Percentiles rank a stretch among this genome's conserved stretches.
Conservation (phyloP, 2,797 vertebrate species). For the Mormyrus hasselquistii region DNA sequence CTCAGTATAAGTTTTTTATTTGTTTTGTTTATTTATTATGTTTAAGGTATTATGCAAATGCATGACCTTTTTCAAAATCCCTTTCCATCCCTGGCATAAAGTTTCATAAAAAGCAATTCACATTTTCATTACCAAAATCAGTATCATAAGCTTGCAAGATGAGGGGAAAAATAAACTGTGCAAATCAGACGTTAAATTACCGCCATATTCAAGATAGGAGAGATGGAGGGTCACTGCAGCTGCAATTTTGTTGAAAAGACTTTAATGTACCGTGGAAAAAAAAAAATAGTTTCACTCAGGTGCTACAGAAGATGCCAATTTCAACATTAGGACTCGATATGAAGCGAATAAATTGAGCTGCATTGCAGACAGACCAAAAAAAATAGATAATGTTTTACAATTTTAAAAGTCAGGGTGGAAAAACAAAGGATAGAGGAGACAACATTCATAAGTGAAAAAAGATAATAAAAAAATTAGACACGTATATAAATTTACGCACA, state of each 20-base stretch:
- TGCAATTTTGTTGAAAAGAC: neutral
- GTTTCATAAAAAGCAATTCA: slow-evolving; percentile 11
- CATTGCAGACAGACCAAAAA: neutral
- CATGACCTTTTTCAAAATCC: slow-evolving; percentile 4
- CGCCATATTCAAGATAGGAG: neutral
- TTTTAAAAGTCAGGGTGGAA: neutral
- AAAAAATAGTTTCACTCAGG: neutral
- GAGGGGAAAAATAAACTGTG: neutral
- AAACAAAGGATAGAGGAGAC: neutral
- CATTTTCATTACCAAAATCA: slow-evolving; percentile 13
- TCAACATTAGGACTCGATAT: neutral
- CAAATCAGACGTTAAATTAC: slow-evolving; percentile 7
- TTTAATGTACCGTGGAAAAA: neutral
- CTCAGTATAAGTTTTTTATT: neutral
- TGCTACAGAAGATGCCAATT: neutral
- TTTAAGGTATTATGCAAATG: slow-evolving; percentile 19
- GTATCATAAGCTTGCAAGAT: neutral
- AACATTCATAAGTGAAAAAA: neutral
- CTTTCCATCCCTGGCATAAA: neutral
- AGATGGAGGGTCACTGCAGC: neutral
- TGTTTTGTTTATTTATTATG: neutral
- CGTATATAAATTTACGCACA: neutral
- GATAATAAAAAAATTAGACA: neutral
- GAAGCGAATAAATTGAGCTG: neutral
- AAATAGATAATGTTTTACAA: neutral